A percentile compares a stretch with the other conserved stretches of the same genome.
Evolutionary conservation across 2,888 invertebrate species (phyloP).

Genomic region (Drosophila pseudotakahashii): DNA sequence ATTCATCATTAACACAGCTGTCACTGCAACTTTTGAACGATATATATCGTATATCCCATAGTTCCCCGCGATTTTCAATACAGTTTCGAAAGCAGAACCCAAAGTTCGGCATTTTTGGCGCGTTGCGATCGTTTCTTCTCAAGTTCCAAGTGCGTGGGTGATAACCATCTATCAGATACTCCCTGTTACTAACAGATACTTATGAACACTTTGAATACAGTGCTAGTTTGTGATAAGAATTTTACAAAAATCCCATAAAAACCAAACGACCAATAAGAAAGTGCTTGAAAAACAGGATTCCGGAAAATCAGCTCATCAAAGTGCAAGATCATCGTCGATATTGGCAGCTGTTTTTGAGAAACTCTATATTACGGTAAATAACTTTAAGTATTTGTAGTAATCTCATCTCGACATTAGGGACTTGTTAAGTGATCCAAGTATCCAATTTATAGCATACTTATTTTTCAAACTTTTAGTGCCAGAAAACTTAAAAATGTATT

Average conservation of each 20-base stretch:
- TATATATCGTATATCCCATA: neutral
- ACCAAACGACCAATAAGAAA: neutral
- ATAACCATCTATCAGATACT: constrained; percentile 7
- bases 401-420: too few relatives aligned
- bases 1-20: constrained; percentile 2
- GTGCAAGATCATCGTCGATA: neutral
- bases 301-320: neutral
- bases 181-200: constrained; percentile 1
- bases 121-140: neutral
- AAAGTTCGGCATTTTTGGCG: neutral
- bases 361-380: constrained; percentile 1
- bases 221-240: constrained; percentile 6
- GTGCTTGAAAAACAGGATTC: constrained; percentile 5
- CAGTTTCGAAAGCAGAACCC: neutral
- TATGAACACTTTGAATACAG: constrained; percentile 2
- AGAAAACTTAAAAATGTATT: neutral
- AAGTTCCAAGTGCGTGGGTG: constrained; percentile 3
- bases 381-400: neutral
- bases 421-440: neutral
- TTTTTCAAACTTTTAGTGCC: neutral
- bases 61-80: neutral
- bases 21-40: neutral
- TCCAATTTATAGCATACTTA: constrained; percentile 2
- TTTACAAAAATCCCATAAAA: neutral
- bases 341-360: constrained; percentile 3